These are phyloP conservation scores for Thunnus albacares DNA, from an alignment of 2,797 vertebrate species.

Conservation along the genomic window DNA sequence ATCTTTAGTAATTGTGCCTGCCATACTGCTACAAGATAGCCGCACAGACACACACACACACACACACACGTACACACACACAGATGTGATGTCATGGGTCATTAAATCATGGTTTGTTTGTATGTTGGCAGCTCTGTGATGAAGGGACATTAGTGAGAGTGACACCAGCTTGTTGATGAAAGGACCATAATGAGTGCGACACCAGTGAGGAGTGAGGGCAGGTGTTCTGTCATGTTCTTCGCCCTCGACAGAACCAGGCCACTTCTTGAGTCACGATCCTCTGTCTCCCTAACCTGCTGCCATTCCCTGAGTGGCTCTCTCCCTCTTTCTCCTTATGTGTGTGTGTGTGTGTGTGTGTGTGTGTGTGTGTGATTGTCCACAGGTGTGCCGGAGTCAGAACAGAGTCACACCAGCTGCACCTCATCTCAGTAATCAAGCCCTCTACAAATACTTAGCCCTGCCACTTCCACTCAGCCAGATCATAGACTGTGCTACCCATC, in stretches of 20 bases:
- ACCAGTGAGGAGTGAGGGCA: constrained; percentile 62
- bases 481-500: too few species aligned
- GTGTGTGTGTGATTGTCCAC: too few species aligned
- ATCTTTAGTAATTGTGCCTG: constrained; percentile 79
- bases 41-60: constrained; percentile 62
- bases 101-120: constrained; percentile 78
- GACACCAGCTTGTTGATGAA: constrained; percentile 72
- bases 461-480: too few species aligned
- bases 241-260: constrained; percentile 75
- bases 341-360: too few species aligned
- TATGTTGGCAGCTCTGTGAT: constrained; percentile 69
- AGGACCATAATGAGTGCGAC: constrained; percentile 70
- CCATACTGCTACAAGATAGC: constrained; percentile 58
- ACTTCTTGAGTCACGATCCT: constrained; percentile 44
- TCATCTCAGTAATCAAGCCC: too few species aligned
- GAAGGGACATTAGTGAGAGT: constrained; percentile 70
- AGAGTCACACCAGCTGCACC: too few species aligned
- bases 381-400: too few species aligned
- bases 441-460: too few species aligned
- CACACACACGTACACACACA: constrained; percentile 66
- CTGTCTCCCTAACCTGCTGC: too few species aligned
- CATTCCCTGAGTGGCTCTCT: too few species aligned
- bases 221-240: constrained; percentile 74
- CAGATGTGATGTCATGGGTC: constrained; percentile 79
- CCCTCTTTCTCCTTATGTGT: too few species aligned